These are phyloP conservation scores for Molorchus minor DNA, from an alignment of 2,888 invertebrate species.

Conservation along the genomic window DNA sequence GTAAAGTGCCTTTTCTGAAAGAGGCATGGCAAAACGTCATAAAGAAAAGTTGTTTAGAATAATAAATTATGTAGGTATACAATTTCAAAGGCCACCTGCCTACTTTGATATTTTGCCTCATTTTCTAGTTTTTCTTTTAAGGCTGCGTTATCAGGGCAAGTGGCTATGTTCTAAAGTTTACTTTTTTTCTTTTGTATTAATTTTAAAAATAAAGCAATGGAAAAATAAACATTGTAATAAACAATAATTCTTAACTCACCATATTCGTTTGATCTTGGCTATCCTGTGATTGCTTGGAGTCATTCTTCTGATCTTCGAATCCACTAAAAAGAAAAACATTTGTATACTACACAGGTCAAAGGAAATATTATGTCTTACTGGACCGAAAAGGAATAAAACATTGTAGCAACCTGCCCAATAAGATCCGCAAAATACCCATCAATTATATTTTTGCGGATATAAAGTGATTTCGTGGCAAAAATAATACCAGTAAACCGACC, in stretches of 20 bases:
- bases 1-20: no score
- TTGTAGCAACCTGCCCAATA: no score
- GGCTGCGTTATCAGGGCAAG: no score
- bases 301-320: slow-evolving; percentile 33
- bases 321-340: slow-evolving; percentile 32
- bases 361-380: neutral
- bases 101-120: no score
- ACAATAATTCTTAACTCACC: slow-evolving; percentile 30
- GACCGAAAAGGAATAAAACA: no score
- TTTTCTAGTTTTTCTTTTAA: no score
- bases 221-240: neutral
- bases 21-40: no score
- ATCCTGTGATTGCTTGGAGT: slow-evolving; percentile 31
- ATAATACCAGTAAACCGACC: neutral
- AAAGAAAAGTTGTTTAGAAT: no score
- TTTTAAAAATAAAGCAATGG: neutral
- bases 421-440: no score
- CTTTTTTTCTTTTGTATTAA: neutral
- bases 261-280: slow-evolving; percentile 35
- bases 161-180: no score
- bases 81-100: no score
- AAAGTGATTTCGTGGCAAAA: neutral
- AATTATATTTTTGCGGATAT: neutral
- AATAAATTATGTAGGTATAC: no score
- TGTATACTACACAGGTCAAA: neutral